These are phyloP conservation scores for Centropristis striata DNA, from an alignment of 2,113 vertebrate species.

Conservation along the genomic window DNA sequence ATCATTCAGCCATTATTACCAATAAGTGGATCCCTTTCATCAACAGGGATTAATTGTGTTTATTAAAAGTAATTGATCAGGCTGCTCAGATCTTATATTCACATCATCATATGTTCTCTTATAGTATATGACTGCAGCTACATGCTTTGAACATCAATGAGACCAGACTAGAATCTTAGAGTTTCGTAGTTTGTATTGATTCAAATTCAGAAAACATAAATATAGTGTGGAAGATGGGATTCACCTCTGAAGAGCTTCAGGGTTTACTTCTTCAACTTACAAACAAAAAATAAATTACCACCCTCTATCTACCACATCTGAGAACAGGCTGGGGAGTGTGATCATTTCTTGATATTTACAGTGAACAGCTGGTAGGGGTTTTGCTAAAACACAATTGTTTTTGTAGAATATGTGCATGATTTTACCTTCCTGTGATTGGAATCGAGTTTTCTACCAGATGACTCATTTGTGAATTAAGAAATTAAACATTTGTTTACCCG, in stretches of 20 bases:
- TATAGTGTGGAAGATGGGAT: neutral
- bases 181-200: neutral
- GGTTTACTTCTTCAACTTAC: neutral
- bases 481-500: slow-evolving; percentile 14
- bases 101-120: neutral
- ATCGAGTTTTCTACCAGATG: slow-evolving; percentile 4
- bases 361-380: neutral
- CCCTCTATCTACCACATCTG: neutral
- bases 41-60: neutral
- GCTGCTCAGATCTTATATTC: neutral
- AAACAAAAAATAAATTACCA: neutral
- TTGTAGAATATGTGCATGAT: slow-evolving; percentile 55
- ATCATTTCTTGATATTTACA: neutral
- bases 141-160: neutral
- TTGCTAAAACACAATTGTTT: slow-evolving; percentile 6
- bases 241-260: neutral
- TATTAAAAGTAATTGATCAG: neutral
- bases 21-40: neutral
- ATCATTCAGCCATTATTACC: neutral
- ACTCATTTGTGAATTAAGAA: slow-evolving; percentile 33
- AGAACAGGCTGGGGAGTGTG: neutral
- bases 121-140: neutral
- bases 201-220: neutral
- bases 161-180: neutral
- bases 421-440: slow-evolving; percentile 51